Conservation (phyloP, 2,888 invertebrate species). For the Alviniconcha strummeri region DNA sequence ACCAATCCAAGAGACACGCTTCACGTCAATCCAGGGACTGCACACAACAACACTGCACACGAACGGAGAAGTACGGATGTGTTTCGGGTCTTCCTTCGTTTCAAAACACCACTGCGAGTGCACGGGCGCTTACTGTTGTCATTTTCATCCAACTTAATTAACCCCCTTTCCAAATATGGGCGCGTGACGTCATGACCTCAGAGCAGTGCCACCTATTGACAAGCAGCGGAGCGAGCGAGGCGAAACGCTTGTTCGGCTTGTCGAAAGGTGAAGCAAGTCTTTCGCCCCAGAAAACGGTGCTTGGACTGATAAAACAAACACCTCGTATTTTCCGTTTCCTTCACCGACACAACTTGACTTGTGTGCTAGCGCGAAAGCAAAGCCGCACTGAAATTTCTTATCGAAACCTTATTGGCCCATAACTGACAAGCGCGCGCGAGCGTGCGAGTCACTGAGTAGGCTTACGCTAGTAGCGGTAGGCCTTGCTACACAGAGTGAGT, state of each 20-base stretch:
- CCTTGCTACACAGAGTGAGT: no score
- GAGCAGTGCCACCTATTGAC: constrained; percentile 43
- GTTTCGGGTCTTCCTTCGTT: background rate
- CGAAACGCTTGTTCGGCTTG: background rate
- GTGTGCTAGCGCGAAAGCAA: background rate
- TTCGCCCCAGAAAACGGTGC: background rate
- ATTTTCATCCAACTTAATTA: constrained; percentile 40
- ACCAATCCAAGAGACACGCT: background rate
- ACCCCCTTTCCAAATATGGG: constrained; percentile 43
- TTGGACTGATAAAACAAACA: background rate
- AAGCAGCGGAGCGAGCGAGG: constrained; percentile 24
- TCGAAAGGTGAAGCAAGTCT: constrained; percentile 6
- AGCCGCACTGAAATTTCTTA: background rate
- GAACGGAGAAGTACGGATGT: background rate
- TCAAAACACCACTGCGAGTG: constrained; percentile 21
- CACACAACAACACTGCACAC: background rate
- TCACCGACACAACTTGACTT: background rate
- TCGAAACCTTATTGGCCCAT: no score
- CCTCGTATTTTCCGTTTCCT: no score
- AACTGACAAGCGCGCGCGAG: background rate
- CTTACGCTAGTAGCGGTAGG: no score
- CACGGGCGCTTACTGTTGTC: constrained; percentile 36
- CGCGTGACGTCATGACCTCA: constrained; percentile 41
- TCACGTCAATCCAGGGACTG: constrained; percentile 4
- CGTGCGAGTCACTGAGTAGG: background rate